These are phyloP conservation scores for Spongia lamella DNA, from an alignment of 37 sponge, comb jelly and placozoan genomes.

Conservation along the genomic window DNA sequence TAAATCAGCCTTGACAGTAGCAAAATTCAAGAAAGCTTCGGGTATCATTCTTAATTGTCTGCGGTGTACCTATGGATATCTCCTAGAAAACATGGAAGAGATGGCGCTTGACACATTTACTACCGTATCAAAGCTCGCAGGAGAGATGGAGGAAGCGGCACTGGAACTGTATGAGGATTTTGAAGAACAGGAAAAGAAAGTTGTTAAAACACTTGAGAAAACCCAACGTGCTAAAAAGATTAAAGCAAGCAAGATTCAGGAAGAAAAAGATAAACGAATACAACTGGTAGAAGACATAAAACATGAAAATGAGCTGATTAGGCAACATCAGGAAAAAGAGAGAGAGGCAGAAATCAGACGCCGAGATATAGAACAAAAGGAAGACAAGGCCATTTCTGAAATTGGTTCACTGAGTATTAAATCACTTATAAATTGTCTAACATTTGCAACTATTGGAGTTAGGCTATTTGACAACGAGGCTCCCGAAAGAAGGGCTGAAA, in stretches of 20 bases:
- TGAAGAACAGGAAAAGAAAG: slow-evolving; percentile 30
- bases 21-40: slow-evolving; percentile 45
- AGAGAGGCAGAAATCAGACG: slow-evolving; percentile 9
- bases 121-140: slow-evolving; percentile 35
- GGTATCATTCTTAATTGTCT: slow-evolving; percentile 34
- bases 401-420: slow-evolving; percentile 14
- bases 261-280: slow-evolving; percentile 11
- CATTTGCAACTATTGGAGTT: no score
- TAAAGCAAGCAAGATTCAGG: not conserved
- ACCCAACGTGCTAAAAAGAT: not conserved
- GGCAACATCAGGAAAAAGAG: slow-evolving; percentile 9
- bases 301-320: not conserved
- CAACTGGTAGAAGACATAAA: slow-evolving; percentile 15
- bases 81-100: slow-evolving; percentile 49
- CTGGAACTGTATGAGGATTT: slow-evolving; percentile 37
- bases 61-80: slow-evolving; percentile 49
- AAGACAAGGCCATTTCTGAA: slow-evolving; percentile 5
- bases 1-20: slow-evolving; percentile 50
- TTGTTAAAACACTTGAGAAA: not conserved
- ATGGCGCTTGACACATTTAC: slow-evolving; percentile 51
- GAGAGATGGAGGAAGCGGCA: slow-evolving; percentile 51
- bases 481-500: no score
- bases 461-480: no score
- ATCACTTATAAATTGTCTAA: no score
- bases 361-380: slow-evolving; percentile 11